Base-by-base conservation (phyloP, 2,113 vertebrate genomes). In the Siniperca knerii region DNA sequence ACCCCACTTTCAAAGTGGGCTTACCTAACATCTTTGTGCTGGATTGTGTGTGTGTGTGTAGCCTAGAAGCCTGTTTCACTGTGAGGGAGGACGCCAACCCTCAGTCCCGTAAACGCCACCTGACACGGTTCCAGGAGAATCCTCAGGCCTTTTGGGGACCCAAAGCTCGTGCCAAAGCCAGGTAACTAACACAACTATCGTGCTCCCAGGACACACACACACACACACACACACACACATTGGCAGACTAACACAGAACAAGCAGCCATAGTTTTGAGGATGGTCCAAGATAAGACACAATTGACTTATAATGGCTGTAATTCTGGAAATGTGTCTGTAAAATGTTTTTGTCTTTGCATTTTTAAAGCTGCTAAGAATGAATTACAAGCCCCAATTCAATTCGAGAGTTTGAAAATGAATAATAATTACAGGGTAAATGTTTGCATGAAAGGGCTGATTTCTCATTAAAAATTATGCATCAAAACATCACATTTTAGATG, bases 61-160 rank as follows among this genome's bases (percentile, higher is more conserved):
- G 97, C 58, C 87, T 97, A 4, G 93, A 97, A 89, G 98, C 97
- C 1, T 97, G 96, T 90, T 98, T 99, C 77, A 92, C 96, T 0
- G 91, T 99, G 71, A 95, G 97, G 1, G 95, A 96, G 0, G 98
- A 99, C 1, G 97, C 98, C 73, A 99, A 99, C 87, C 98, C 98
- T 84, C 97, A 96, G 92, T 98, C 98, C 4, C 95, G 98, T 42
- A 96, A 95, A 85, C 95, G 93, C 37, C 97, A 97, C 57, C 93
- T 98, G 70, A 97, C 96, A 13, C 94, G 98, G 3, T 98, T 98
- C 92, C 98, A 98, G 40, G 96, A 97, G 85, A 98, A 99, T 64
- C 98, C 98, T 0, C 96, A 97, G 70, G 97, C 97, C 16, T 97
- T 97, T 89, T 99, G 98, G 98, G 98, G 98, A 1, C 98, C 98